Evolutionary conservation across 2,113 vertebrate species (phyloP), one percentile per base, ranked within the genome.

Genomic region (Ochotona princeps): DNA sequence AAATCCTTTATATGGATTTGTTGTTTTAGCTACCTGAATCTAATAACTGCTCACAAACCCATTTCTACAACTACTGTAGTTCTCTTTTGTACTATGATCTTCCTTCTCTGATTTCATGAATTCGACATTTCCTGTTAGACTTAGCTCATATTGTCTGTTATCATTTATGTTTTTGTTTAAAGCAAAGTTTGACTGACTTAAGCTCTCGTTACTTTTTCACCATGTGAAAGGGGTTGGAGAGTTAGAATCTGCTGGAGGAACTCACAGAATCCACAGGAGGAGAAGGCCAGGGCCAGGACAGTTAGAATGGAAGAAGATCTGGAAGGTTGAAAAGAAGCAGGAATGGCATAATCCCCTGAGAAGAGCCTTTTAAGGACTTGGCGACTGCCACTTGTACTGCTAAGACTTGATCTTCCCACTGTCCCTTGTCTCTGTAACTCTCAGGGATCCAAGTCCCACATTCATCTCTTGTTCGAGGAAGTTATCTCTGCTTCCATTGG

Each of bases 121-220:
- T 85, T 89, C 28, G 44, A 79, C 7, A 8, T 85, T 73, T 87
- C 47, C 63, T 89, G 92, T 80, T 74, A 94, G 88, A 88, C 21
- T 81, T 18, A n/a, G 4, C 6, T n/a, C 21, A 67, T 69, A 44
- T 63, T 30, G 76, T 72, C 25, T 78, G 15, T 51, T 85, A n/a
- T 72, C 61, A 69, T 8, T 70, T 83, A 75, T 35, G 78, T 94
- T n/a, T 96, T 90, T 44, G 17, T 60, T 84, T 15, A 82, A 93
- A 92, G 51, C 10, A 13, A 81, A 87, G 7, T 63, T 47, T 80
- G 51, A 28, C 49, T 92, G 67, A 90, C 10, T 23, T 49, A 70
- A 86, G 38, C 7, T 7, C 15, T 35, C 14, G 26, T 65, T 54
- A 38, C 6, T 21, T 2, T 60, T 2, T 25, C 2, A 21, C 67